Conservation (phyloP, 2,888 invertebrate genomes). For the Caenorhabditis sp. region DNA sequence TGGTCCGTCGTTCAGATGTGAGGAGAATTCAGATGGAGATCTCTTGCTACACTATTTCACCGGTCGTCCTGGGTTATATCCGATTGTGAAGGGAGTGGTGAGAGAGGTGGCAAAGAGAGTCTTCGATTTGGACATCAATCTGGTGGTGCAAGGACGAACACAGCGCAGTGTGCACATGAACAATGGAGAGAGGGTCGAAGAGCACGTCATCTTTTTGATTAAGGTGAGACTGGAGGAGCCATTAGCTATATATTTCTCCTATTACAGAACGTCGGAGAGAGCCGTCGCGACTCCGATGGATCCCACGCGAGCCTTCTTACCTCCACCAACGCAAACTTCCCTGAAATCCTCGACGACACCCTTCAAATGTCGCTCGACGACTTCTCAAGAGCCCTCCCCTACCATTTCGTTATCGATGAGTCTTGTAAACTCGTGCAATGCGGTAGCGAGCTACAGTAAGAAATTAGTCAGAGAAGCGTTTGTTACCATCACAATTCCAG, state of each 20-base stretch:
- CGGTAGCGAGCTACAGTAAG: slow-evolving; percentile 79
- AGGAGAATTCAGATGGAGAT: slow-evolving; percentile 92
- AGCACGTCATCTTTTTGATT: slow-evolving; percentile 75
- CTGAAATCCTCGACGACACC: slow-evolving; percentile 54
- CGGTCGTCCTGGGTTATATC: slow-evolving; percentile 93
- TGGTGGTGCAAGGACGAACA: slow-evolving; percentile 90
- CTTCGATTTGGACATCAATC: slow-evolving; percentile 93
- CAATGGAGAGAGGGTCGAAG: slow-evolving; percentile 75
- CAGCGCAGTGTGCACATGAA: slow-evolving; percentile 86
- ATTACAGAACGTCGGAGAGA: slow-evolving; percentile 51
- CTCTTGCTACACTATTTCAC: slow-evolving; percentile 96
- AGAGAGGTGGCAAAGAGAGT: slow-evolving; percentile 96
- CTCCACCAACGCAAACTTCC: slow-evolving; percentile 17
- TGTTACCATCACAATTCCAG: slow-evolving; percentile 60
- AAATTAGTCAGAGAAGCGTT: not conserved
- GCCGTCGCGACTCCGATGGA: slow-evolving; percentile 54
- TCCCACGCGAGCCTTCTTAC: slow-evolving; percentile 40
- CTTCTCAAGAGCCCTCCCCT: slow-evolving; percentile 75
- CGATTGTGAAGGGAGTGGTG: slow-evolving; percentile 94
- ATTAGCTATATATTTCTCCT: not conserved
- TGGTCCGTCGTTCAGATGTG: slow-evolving; percentile 94
- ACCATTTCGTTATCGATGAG: slow-evolving; percentile 81
- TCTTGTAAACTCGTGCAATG: slow-evolving; percentile 79
- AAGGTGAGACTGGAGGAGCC: slow-evolving; percentile 43
- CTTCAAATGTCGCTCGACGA: slow-evolving; percentile 62